phyloP scores from a whole-genome alignment of 1,140 invertebrate species.

The Lordiphosa mommai region DNA sequence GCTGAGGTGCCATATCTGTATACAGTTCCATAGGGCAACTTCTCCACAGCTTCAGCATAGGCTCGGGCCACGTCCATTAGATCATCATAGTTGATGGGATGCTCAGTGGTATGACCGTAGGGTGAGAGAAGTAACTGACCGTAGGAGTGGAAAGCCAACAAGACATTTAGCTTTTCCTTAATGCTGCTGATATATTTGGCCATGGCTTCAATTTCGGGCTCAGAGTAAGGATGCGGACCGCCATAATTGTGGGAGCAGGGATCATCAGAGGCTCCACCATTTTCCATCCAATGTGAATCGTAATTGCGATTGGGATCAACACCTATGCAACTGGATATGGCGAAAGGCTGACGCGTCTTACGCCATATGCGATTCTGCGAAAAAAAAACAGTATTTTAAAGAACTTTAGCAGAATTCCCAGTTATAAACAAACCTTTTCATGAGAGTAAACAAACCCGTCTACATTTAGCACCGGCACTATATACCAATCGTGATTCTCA shows the following conservation, averaged over 20 bases:
- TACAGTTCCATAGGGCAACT: conserved; percentile 80
- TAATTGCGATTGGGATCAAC: conserved; percentile 87
- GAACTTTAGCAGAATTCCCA: background rate
- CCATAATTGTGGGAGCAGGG: conserved; percentile 86
- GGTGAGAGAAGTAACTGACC: conserved; percentile 81
- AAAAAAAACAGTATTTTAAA: too few species aligned
- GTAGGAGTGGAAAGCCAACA: conserved; percentile 82
- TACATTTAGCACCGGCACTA: conserved; percentile 87
- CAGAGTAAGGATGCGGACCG: conserved; percentile 87
- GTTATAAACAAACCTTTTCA: conserved; percentile 50
- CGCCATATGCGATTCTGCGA: conserved; percentile 81
- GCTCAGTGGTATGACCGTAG: conserved; percentile 80
- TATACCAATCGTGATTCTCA: conserved; percentile 83
- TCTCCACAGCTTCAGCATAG: conserved; percentile 79
- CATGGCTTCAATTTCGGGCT: conserved; percentile 85
- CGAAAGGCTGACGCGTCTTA: conserved; percentile 79
- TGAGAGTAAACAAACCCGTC: conserved; percentile 86
- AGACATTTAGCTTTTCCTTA: conserved; percentile 79
- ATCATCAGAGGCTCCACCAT: conserved; percentile 50
- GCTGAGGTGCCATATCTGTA: conserved; percentile 81
- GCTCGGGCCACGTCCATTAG: conserved; percentile 81
- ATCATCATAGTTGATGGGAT: conserved; percentile 81
- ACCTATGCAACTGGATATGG: conserved; percentile 81
- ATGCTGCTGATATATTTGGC: conserved; percentile 81
- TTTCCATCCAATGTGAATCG: conserved; percentile 84